Evolutionary conservation across 2,113 vertebrate genomes (phyloP).

Genomic region (Morone chrysops): DNA sequence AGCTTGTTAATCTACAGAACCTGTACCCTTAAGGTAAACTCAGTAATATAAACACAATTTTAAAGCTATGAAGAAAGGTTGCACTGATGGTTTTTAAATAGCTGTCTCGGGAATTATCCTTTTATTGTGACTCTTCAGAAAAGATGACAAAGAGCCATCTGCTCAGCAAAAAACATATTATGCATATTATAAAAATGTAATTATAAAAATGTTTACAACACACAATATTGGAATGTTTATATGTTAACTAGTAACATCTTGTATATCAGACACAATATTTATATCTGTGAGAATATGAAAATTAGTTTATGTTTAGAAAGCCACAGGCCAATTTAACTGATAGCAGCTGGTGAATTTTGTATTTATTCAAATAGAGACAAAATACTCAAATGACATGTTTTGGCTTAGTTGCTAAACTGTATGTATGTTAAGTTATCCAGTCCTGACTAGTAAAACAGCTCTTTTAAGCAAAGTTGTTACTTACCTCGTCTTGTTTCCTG

Average conservation of each 20-base stretch:
- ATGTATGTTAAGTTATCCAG: neutral
- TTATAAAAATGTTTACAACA: slow-evolving; percentile 32
- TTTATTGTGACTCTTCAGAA: neutral
- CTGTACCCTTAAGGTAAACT: neutral
- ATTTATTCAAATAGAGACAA: slow-evolving; percentile 39
- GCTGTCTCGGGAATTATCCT: neutral
- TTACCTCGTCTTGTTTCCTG: neutral
- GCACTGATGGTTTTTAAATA: neutral
- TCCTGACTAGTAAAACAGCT: neutral
- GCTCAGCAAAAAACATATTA: neutral
- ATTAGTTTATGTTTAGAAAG: slow-evolving; percentile 43
- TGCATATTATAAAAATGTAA: neutral
- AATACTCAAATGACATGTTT: slow-evolving; percentile 19
- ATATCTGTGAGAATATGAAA: slow-evolving; percentile 47
- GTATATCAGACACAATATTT: slow-evolving; percentile 56
- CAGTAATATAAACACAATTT: neutral
- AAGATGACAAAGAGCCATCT: neutral
- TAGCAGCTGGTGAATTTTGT: slow-evolving; percentile 39
- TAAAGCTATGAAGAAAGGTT: neutral
- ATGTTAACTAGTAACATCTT: slow-evolving; percentile 51
- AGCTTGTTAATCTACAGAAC: slow-evolving; percentile 1
- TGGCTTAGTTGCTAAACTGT: slow-evolving; percentile 6
- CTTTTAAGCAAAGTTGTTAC: neutral
- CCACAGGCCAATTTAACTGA: slow-evolving; percentile 20
- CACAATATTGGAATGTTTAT: slow-evolving; percentile 31